Evolutionary conservation across 53 echinoderm and acorn worm genomes (phyloP), one percentile per base, ranked within the genome.

Genomic region (Echinometra lucunter): DNA sequence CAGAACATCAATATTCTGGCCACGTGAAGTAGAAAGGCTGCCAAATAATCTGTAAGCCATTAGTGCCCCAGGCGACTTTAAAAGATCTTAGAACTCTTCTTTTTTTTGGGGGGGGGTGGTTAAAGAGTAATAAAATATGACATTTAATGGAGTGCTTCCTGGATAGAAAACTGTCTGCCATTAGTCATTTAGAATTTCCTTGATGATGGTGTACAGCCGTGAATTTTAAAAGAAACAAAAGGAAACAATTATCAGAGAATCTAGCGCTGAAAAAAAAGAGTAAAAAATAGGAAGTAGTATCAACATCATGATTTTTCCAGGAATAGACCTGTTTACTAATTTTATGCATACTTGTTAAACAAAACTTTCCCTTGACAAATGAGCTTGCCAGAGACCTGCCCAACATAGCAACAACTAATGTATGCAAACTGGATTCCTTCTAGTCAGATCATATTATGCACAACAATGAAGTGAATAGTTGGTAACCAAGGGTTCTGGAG

Each of bases 1-100:
- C 42, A 30, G 16, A 38, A 42, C 78, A 78, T 78, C 78, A 78
- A 78, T 78, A 78, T 78, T 78, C 78, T 40, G 21, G 78, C 23
- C 78, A 78, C 42, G 78, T 78, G 78, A 40, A 40, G 6, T 5
- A 21, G 78, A 78, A 78, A 78, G 0, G 19, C 78, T 78, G 42
- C 75, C 72, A 32, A 78, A 69, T 19, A 78, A 78, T 42, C 11
- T 78, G 78, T 78, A 8, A 35, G 13, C 78, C 78, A 78, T 78
- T 78, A 38, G 78, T 42, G 42, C 78, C 78, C 42, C 2, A 42
- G 78, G 78, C 78, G 42, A 78, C 42, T 38, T 38, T 19, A 42
- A 40, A 78, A 78, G 42, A 17, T 40, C 21, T 5, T 8, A 21
- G 17, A 78, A 5, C 18, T 42, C 21, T 78, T 42, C 16, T 78